Conservation (phyloP, 2,797 vertebrate genomes). For the Rousettus madagascariensis region DNA sequence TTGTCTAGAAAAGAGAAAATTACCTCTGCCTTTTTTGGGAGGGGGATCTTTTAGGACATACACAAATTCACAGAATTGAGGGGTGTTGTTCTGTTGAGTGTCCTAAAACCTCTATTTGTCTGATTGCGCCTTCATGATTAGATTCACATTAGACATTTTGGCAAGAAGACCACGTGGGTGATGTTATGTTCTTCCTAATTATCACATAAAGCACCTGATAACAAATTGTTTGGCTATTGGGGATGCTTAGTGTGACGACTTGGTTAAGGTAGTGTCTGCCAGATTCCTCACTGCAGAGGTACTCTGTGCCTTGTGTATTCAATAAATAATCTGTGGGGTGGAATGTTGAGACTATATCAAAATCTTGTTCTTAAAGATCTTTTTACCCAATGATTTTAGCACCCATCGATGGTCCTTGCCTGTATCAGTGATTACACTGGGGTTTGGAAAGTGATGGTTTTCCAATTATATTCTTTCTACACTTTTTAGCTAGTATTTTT, state of each 20-base stretch:
- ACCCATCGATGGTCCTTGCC: background rate
- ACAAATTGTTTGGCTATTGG: background rate
- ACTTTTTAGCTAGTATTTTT: background rate
- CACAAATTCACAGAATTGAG: background rate
- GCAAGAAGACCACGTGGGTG: background rate
- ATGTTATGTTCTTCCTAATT: background rate
- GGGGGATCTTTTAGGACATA: background rate
- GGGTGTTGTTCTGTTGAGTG: background rate
- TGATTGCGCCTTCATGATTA: background rate
- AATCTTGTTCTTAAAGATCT: background rate
- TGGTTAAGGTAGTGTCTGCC: background rate
- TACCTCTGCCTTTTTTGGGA: background rate
- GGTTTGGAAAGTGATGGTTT: background rate
- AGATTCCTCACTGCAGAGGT: background rate
- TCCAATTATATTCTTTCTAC: background rate
- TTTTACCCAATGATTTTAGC: background rate
- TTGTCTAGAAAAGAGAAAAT: background rate
- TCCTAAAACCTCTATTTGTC: background rate
- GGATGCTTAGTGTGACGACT: background rate
- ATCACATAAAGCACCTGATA: background rate
- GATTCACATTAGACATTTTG: background rate
- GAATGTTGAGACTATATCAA: background rate
- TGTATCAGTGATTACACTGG: rapidly evolving
- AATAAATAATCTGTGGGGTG: background rate
- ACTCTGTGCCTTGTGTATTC: background rate